Conservation (phyloP, 2,888 invertebrate species). For the Microchrysa polita region DNA sequence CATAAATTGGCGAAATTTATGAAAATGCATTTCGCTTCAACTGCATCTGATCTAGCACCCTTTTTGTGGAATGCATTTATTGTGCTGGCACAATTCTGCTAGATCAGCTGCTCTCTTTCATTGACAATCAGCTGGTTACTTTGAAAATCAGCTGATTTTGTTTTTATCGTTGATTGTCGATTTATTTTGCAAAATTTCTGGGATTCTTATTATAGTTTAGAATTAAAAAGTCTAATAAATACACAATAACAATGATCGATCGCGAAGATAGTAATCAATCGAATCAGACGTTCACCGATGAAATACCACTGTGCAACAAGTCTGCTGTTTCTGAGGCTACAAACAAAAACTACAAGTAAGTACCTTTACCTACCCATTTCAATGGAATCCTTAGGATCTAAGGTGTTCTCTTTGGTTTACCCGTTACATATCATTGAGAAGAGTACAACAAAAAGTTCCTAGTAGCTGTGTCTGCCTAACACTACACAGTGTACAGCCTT, state of each 20-base stretch:
- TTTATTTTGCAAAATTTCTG: not conserved
- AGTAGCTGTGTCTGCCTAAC: too few species aligned
- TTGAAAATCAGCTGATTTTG: conserved; percentile 16
- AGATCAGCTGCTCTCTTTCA: not conserved
- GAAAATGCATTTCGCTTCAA: not conserved
- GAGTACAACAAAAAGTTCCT: too few species aligned
- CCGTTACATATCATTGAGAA: too few species aligned
- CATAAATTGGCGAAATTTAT: not conserved
- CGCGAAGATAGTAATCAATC: conserved; percentile 37
- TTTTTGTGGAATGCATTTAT: not conserved
- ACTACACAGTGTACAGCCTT: too few species aligned
- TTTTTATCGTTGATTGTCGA: not conserved
- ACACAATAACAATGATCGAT: conserved; percentile 16
- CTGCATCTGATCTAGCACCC: not conserved
- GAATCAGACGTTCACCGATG: conserved; percentile 39
- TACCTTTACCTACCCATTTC: too few species aligned
- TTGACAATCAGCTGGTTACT: not conserved
- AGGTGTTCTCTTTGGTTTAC: too few species aligned
- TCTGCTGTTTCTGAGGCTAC: conserved; percentile 34
- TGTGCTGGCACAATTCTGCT: conserved; percentile 36
- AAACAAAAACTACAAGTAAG: conserved; percentile 36
- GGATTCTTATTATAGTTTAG: not conserved
- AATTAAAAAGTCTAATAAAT: not conserved
- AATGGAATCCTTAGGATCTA: too few species aligned
- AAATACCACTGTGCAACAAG: conserved; percentile 34